These are phyloP conservation scores for Ophion ellenae DNA, from an alignment of 2,888 invertebrate species.

Conservation along the genomic window DNA sequence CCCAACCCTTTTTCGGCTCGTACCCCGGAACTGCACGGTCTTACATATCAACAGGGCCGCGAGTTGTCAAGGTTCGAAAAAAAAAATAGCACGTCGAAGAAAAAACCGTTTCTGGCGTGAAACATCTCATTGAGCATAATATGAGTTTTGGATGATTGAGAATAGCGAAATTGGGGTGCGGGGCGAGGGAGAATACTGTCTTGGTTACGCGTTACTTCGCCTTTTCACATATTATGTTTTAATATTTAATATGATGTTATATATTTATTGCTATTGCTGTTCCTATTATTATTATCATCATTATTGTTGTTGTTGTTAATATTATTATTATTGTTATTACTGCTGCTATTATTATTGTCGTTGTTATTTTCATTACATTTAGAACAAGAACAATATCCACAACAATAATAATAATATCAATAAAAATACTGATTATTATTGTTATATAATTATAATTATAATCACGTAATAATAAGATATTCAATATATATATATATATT, in stretches of 20 bases:
- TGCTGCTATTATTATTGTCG: conserved; percentile 11
- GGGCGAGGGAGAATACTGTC: conserved; percentile 54
- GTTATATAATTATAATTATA: not conserved
- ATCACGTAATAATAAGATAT: not conserved
- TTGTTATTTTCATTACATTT: not conserved
- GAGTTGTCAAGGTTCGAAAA: not conserved
- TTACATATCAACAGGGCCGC: not conserved
- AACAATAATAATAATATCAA: not conserved
- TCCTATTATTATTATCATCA: conserved; percentile 20
- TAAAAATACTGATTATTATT: not conserved
- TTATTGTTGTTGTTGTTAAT: not conserved
- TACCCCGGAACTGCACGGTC: conserved; percentile 1
- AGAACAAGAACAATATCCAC: not conserved
- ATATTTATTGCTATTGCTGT: conserved; percentile 20
- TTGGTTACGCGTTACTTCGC: conserved; percentile 47
- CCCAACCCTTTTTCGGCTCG: not conserved
- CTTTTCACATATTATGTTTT: conserved; percentile 5
- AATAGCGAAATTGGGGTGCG: not conserved
- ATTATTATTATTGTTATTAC: not conserved
- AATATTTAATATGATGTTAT: not conserved
- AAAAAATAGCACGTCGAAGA: not conserved
- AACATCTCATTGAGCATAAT: conserved; percentile 11
- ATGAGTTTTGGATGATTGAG: conserved; percentile 1
- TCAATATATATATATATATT: too few relatives aligned
- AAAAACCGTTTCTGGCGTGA: not conserved